Percentiles rank a stretch among this genome's conserved stretches.
Conservation (phyloP, 2,113 vertebrate genomes). For the Sebastes fasciatus region DNA sequence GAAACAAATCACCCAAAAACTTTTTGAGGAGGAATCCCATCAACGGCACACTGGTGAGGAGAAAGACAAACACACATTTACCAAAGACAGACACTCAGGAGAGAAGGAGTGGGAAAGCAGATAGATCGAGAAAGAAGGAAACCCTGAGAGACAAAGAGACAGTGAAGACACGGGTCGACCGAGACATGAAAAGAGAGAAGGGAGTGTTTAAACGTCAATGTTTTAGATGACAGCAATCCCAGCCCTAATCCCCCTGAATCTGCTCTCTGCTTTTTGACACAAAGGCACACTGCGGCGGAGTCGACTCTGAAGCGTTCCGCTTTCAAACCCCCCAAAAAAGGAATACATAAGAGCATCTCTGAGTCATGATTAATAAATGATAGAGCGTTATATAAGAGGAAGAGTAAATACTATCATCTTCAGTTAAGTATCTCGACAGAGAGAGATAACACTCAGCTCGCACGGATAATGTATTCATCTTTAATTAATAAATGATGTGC, state of each 20-base stretch:
- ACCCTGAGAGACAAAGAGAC: slow-evolving; percentile 7
- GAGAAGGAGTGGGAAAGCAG: neutral
- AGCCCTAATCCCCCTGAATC: slow-evolving; percentile 42
- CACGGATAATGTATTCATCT: neutral
- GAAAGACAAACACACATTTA: slow-evolving; percentile 18
- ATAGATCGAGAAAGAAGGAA: neutral
- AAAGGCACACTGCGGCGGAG: slow-evolving; percentile 3
- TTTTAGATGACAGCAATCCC: slow-evolving; percentile 49
- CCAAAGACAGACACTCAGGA: slow-evolving; percentile 6
- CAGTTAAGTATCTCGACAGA: neutral
- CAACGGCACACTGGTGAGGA: neutral
- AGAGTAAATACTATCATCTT: slow-evolving; percentile 18
- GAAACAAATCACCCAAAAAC: neutral
- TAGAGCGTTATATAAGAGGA: neutral
- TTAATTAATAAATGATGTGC: neutral
- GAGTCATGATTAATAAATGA: slow-evolving; percentile 37
- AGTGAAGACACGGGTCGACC: neutral
- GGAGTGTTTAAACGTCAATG: slow-evolving; percentile 43
- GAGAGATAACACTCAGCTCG: neutral
- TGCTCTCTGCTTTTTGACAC: slow-evolving; percentile 30
- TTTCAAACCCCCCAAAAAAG: slow-evolving; percentile 17
- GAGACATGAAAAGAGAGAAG: slow-evolving; percentile 9
- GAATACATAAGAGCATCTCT: slow-evolving; percentile 25
- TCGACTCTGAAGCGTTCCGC: neutral
- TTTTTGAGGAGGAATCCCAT: neutral